Evolutionary conservation across 2,113 vertebrate genomes (phyloP).

Genomic region (Lipophrys pholis): DNA sequence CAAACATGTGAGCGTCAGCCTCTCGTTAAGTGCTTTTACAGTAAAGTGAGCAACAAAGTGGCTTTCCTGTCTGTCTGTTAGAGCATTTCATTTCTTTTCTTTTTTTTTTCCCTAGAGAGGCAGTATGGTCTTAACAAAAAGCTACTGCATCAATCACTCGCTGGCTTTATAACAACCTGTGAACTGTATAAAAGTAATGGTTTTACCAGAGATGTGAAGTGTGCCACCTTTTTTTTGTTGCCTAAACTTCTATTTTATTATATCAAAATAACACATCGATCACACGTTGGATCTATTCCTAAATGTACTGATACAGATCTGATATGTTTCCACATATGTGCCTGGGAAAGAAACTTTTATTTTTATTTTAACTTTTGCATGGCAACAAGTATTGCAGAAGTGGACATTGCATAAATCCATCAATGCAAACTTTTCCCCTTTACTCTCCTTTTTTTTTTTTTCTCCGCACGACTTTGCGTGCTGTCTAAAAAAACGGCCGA

Average conservation of each 20-base stretch:
- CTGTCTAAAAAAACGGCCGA: constrained; percentile 66
- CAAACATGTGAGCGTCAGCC: not conserved
- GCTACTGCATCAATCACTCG: not conserved
- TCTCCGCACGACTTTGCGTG: constrained; percentile 69
- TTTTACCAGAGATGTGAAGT: not conserved
- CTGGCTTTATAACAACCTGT: not conserved
- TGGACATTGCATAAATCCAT: not conserved
- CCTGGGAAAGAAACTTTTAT: too few relatives aligned
- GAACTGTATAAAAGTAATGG: not conserved
- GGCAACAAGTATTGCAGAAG: not conserved
- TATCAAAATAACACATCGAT: too few relatives aligned
- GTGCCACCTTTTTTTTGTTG: too few relatives aligned
- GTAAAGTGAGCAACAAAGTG: not conserved
- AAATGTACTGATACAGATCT: too few relatives aligned
- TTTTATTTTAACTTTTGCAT: too few relatives aligned
- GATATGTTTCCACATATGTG: too few relatives aligned
- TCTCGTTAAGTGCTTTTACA: not conserved
- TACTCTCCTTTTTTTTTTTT: not conserved
- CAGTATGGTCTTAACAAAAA: not conserved
- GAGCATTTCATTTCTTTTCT: not conserved
- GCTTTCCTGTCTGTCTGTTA: not conserved
- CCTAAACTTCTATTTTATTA: too few relatives aligned
- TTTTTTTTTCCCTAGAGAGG: not conserved
- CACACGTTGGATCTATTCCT: too few relatives aligned
- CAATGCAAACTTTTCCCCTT: constrained; percentile 8